Evolutionary conservation across 2,888 invertebrate species (phyloP), one percentile per base, ranked within the genome.

Genomic region (Polia nebulosa): DNA sequence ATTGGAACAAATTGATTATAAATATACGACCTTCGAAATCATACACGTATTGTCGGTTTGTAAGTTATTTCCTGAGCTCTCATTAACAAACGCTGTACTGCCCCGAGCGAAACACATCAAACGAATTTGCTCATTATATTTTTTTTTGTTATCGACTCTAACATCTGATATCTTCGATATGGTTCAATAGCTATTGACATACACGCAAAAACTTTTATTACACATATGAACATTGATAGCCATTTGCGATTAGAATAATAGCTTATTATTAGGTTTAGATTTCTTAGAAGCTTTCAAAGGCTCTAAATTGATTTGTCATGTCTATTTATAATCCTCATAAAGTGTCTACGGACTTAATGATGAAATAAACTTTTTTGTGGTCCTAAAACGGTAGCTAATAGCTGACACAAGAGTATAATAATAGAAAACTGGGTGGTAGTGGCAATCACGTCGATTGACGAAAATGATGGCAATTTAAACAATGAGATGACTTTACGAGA

Each of bases 1-100:
- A 86, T 81, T 85, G 81, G 81, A 85, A 83, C 81, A 81, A 85
- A 87, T 87, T 85, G 81, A 87, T 87, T 87, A 84, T 76, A 82
- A 83, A 86, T 85, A 87, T 81, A 85, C 83, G 82, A 86, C 73
- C 81, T 81, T 82, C 72, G 77, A 85, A 76, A 78, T 81, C 81
- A 80, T 80, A 85, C 85, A 82, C 78, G 82, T 85, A 85, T 84
- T 87, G 72, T 87, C 82, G 83, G 84, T 81, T 79, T 82, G 75
- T 76, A 83, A 86, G 86, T 87, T 86, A 88, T 84, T 80, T 82
- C 75, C 77, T 69, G 65, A 67, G 78, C 70, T 80, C 85, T 88
- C 84, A 87, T 89, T 88, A 89, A 74, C 80, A 80, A 82, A 83
- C 86, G 82, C 53, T 87, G 89, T 91, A 89, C 83, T 63, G 92